Evolutionary conservation across 2,888 invertebrate genomes (phyloP), one percentile per base, ranked within the genome.

Genomic region (Tetrapedia diversipes): DNA sequence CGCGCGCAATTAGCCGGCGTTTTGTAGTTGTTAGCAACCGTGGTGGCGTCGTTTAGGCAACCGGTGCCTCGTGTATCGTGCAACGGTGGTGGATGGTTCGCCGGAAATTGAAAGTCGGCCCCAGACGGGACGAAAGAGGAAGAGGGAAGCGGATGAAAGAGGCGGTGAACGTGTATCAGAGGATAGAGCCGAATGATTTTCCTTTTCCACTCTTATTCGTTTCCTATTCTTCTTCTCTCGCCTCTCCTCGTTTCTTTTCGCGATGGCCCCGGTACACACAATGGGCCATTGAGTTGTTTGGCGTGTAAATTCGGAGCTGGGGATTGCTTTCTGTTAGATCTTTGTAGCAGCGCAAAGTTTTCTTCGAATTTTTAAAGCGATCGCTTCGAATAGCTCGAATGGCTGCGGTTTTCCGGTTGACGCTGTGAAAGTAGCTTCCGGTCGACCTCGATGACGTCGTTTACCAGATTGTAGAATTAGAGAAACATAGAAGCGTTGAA

Each of bases 21-120:
- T 83, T 74, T 61, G 67, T 69, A 67, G 68, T 57, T 32, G 73
- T 73, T 79, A 39, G 45, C 59, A 70, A 64, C 71, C 65, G 74
- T 57, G 70, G 39, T 68, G n/a, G n/a, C n/a, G 65, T n/a, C 79
- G 60, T 65, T 54, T 64, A 51, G 77, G 63, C 51, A 41, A 43
- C 63, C 59, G 53, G 79, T 54, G 64, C 57, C 27, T n/a, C 19
- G 39, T 70, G 57, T 73, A 64, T 79, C 81, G 75, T 59, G 63
- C 54, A 29, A 56, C 29, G 51, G 39, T n/a, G n/a, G n/a, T n/a
- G 75, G 59, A 73, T 76, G 67, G 82, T 78, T 81, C 81, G 70
- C 81, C 84, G 84, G 84, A 86, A 86, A 84, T 84, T 84, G 84
- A 85, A 86, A 84, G 82, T 76, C 81, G 81, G 43, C 51, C 51